These are phyloP conservation scores for Antennarius striatus DNA, from an alignment of 2,113 vertebrate genomes.

Conservation along the genomic window DNA sequence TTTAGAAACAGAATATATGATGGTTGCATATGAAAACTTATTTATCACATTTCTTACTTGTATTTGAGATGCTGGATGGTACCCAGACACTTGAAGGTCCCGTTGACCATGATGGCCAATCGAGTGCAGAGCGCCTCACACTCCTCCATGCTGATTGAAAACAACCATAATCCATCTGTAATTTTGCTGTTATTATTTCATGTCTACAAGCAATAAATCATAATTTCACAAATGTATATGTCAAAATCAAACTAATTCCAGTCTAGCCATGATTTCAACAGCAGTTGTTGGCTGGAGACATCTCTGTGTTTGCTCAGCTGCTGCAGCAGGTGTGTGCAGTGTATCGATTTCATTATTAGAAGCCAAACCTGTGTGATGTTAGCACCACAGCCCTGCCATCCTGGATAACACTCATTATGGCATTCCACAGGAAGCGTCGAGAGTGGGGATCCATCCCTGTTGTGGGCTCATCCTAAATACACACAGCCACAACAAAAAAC, in stretches of 20 bases:
- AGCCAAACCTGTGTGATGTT: constrained; percentile 90
- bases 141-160: constrained; percentile 90
- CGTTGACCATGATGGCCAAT: constrained; percentile 96
- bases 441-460: constrained; percentile 97
- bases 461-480: constrained; percentile 91
- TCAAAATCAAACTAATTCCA: constrained; percentile 10
- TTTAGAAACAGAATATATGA: too few species aligned
- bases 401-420: constrained; percentile 88
- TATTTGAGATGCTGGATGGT: constrained; percentile 97
- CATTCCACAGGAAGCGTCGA: constrained; percentile 91
- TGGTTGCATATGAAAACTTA: neutral
- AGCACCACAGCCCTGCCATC: constrained; percentile 91
- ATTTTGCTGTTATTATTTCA: constrained; percentile 17
- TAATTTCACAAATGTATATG: neutral
- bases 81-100: constrained; percentile 94
- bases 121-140: constrained; percentile 96
- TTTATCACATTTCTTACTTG: constrained; percentile 80
- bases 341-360: neutral
- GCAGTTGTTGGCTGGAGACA: neutral
- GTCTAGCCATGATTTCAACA: neutral
- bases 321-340: constrained; percentile 9
- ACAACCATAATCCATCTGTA: constrained; percentile 35
- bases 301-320: constrained; percentile 28
- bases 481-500: constrained; percentile 20
- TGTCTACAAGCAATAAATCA: constrained; percentile 13